Base-by-base conservation (phyloP, 2,888 invertebrate species). In the Drosophila niveifrons region DNA sequence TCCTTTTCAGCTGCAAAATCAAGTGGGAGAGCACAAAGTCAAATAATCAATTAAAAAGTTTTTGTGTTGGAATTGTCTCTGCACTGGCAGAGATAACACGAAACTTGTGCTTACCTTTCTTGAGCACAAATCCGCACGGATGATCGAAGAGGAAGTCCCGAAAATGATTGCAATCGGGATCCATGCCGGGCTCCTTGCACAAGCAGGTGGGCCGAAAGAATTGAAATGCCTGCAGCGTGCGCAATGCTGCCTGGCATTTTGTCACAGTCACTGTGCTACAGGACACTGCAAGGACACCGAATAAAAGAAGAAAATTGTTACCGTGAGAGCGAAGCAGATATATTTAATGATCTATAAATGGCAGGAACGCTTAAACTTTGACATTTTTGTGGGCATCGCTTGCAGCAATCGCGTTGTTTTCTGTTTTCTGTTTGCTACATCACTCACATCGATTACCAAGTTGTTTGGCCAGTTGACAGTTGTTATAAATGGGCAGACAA, bases 121-220 rank as follows among this genome's bases (percentile, higher is more conserved):
- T 97, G 91, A 95, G 94, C 82, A 97, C 97, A 93, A 96, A 96
- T 90, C 96, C 96, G 94, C 98, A 98, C 73, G 97, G 97, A 94
- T 98, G 98, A 93, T 97, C 97, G 93, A 97, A 97, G 82, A 98
- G 94, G 93, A 97, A 97, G 94, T 97, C 97, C 91, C 97, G 95
- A 94, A 98, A 97, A 91, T 96, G 96, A 94, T 97, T 97, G 93
- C 97, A 98, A 91, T 97, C 97, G 74, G 96, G 97, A 92, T 98
- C 98, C 91, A 97, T 95, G 93, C 96, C 96, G 44, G 97, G 97
- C 91, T 97, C 97, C 84, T 96, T 95, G 93, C 98, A 98, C 91
- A 98, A 95, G 93, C 98, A 98, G 85, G 97, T 97, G 88, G 97
- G 97, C 92, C 96, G 96, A 94, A 98, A 98, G 95, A 97, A 97